A percentile compares a stretch with the other conserved stretches of the same genome.
phyloP scores from a whole-genome alignment of 1,140 invertebrate genomes.

The Brachionus asplanchnoidis region DNA sequence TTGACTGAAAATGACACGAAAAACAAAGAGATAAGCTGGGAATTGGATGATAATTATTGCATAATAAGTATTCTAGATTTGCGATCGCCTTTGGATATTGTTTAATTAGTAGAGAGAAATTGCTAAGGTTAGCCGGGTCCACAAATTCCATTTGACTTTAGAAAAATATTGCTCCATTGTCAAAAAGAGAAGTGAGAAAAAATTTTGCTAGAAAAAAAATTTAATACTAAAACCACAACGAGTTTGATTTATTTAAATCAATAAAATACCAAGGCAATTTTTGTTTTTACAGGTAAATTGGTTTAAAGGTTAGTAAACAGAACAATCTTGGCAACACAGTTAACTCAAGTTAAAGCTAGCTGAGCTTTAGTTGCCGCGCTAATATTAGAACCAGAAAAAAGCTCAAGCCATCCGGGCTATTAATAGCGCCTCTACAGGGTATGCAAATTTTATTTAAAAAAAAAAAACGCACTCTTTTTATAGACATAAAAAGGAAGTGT shows the following conservation, averaged over 20 bases:
- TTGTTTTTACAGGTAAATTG: slow-evolving; percentile 1
- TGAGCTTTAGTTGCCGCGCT: not conserved
- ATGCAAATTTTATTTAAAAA: no score
- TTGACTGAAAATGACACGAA: slow-evolving; percentile 21
- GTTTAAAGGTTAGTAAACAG: slow-evolving; percentile 17
- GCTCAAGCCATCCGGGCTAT: no score
- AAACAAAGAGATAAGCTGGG: not conserved
- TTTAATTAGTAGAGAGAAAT: not conserved
- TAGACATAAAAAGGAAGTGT: no score
- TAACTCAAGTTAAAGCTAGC: not conserved
- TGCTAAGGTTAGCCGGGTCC: not conserved
- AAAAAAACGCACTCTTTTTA: no score
- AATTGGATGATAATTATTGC: not conserved
- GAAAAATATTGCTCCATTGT: not conserved
- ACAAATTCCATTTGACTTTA: not conserved
- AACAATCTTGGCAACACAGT: not conserved
- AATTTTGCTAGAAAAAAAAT: not conserved
- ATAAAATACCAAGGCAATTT: slow-evolving; percentile 25
- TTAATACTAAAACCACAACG: not conserved
- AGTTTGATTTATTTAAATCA: not conserved
- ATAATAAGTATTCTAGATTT: slow-evolving; percentile 36
- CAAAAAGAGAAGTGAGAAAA: slow-evolving; percentile 5
- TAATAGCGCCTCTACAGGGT: no score
- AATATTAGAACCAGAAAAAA: not conserved
- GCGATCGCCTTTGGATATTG: not conserved